A percentile compares a stretch with the other conserved stretches of the same genome.
phyloP scores from a whole-genome alignment of 2,797 vertebrate genomes.

The Podargus strigoides region DNA sequence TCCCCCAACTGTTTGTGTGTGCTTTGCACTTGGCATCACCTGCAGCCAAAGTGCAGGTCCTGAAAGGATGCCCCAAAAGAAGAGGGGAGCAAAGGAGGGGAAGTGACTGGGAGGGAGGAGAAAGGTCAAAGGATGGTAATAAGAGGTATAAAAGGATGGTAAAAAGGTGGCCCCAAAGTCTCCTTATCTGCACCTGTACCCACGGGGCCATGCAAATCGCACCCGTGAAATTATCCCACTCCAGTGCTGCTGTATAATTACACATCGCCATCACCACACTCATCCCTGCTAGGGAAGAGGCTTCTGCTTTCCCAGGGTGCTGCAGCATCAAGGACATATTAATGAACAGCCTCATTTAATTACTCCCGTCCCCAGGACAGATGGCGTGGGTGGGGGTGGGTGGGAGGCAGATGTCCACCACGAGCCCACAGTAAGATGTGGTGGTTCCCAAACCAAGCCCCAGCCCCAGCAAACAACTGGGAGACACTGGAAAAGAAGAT shows the following conservation, averaged over 20 bases:
- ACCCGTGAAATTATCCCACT: accelerated
- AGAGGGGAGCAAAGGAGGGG: neutral
- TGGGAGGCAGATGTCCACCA: neutral
- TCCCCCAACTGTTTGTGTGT: too few relatives aligned
- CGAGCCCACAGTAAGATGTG: neutral
- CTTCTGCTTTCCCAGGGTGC: neutral
- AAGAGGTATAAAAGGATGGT: neutral
- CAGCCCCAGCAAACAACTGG: neutral
- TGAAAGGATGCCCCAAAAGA: neutral
- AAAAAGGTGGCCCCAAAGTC: neutral
- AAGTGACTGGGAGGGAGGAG: neutral
- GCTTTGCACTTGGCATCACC: neutral
- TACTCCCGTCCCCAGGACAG: neutral
- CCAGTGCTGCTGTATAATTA: too few relatives aligned
- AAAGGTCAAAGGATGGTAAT: neutral
- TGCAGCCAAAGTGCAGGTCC: neutral
- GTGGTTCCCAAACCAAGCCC: neutral
- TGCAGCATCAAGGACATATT: neutral
- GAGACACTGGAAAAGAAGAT: neutral
- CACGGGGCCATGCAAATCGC: accelerated
- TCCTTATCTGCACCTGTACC: neutral
- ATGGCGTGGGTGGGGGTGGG: neutral
- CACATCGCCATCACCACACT: too few relatives aligned
- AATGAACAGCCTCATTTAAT: neutral
- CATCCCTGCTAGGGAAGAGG: neutral